Evolutionary conservation across 2,113 vertebrate species (phyloP), one percentile per base, ranked within the genome.

Genomic region (Colossoma macropomum): DNA sequence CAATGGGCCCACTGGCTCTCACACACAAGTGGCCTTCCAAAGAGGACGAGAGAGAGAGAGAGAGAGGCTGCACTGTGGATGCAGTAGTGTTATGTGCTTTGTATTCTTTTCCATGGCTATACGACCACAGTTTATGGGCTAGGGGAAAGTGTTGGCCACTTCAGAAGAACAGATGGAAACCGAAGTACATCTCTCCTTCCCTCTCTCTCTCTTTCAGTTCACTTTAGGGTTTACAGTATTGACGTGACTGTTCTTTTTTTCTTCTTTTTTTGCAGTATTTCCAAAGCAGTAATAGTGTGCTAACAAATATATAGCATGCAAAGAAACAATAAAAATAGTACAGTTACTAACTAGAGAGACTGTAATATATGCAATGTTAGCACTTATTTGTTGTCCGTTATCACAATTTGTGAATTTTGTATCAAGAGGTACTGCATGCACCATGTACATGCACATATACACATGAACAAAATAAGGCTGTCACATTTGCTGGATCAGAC

Each of bases 11-110:
- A 72, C 70, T 7, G n/a, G n/a, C 54, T 63, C 69, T 62, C 25
- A 81, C 25, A 71, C 32, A 72, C 25, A 60, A 80, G 68, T 72
- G 68, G 69, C 38, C 11, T 50, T 38, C 48, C 4, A 52, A 19
- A 73, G 13, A 50, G 71, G 15, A 52, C 17, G 48, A 63, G 48
- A 71, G 54, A 77, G 80, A 32, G 23, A 74, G 60, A 25, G 19
- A 28, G 32, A 25, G 75, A 25, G 50, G 3, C 71, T 16, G 16
- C 27, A 41, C 28, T 68, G 27, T 38, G 3, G n/a, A 25, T 70
- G 32, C n/a, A 23, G 34, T 70, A 79, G 54, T 15, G 21, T 56
- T 21, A 69, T 71, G 30, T 59, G 41, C 23, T 79, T 70, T 70
- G 11, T 45, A 70, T 68, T 68, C 65, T 19, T 68, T 8, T 68